phyloP scores from a whole-genome alignment of 2,797 vertebrate species.

The Danio kyathit region DNA sequence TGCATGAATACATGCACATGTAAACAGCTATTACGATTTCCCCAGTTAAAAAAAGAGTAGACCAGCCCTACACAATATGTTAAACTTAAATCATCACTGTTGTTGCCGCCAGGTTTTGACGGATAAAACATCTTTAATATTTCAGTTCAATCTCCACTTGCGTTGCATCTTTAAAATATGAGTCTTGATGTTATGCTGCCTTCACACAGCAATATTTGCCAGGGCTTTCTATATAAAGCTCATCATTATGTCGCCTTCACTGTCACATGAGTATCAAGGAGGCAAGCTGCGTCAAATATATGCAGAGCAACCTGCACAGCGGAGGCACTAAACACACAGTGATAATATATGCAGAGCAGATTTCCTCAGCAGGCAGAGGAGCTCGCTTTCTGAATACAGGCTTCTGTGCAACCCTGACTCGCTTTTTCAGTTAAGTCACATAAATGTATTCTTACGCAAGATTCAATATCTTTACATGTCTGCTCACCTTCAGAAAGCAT shows the following conservation, averaged over 20 bases:
- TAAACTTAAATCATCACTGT: neutral
- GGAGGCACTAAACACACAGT: conserved; percentile 42
- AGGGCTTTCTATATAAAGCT: conserved; percentile 45
- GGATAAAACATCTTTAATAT: conserved; percentile 2
- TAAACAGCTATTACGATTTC: neutral
- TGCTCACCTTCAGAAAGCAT: conserved; percentile 5
- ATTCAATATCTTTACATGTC: conserved; percentile 5
- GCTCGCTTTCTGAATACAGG: conserved; percentile 10
- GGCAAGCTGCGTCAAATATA: conserved; percentile 44
- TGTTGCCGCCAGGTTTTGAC: neutral
- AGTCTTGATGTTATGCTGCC: neutral
- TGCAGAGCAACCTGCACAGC: conserved; percentile 47
- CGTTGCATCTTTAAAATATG: conserved; percentile 14
- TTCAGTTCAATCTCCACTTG: conserved; percentile 19
- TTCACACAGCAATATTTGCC: conserved; percentile 35
- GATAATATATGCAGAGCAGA: conserved; percentile 51
- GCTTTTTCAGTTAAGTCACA: conserved; percentile 17
- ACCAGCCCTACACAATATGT: neutral
- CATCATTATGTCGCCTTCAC: conserved; percentile 49
- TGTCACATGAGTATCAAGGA: conserved; percentile 46
- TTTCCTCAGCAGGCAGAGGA: conserved; percentile 45
- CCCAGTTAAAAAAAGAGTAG: neutral
- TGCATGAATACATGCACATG: neutral
- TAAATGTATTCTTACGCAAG: neutral
- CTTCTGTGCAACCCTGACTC: conserved; percentile 23